Conservation (phyloP, 2,888 invertebrate species). For the Nasonia oneida region DNA sequence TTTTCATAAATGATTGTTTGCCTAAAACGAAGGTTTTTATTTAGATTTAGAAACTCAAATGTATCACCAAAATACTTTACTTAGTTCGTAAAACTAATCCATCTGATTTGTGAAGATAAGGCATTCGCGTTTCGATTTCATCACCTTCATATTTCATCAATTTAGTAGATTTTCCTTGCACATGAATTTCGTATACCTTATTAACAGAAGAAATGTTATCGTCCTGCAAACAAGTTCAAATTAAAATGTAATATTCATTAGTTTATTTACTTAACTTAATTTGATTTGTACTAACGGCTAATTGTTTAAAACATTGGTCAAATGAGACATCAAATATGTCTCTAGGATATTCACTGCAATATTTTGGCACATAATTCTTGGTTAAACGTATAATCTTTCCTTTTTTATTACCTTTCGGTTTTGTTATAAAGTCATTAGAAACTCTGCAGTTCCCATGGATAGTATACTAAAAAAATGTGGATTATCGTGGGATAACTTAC, state of each 20-base stretch:
- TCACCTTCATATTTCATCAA: conserved; percentile 14
- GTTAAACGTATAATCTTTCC: not conserved
- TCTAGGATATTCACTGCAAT: not conserved
- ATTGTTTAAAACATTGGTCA: not conserved
- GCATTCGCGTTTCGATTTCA: conserved; percentile 11
- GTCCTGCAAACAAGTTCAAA: not conserved
- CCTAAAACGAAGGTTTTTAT: not conserved
- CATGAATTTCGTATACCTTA: not conserved
- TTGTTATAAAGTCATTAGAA: not conserved
- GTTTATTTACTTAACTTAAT: not conserved
- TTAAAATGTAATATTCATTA: not conserved
- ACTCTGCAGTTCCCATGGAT: conserved; percentile 6
- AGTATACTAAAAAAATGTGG: not conserved
- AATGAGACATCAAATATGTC: not conserved
- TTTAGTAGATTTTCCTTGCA: not conserved
- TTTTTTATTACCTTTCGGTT: not conserved
- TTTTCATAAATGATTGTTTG: not conserved
- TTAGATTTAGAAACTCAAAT: not conserved
- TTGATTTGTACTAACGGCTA: not conserved
- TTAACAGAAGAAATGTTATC: conserved; percentile 8
- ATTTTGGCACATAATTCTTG: conserved; percentile 4
- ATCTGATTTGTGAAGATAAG: conserved; percentile 27
- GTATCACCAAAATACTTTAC: not conserved
- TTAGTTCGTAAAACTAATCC: conserved; percentile 7
- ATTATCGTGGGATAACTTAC: not conserved